These are phyloP conservation scores for Sandelia bainsii DNA, from an alignment of 2,797 vertebrate species.

Conservation along the genomic window DNA sequence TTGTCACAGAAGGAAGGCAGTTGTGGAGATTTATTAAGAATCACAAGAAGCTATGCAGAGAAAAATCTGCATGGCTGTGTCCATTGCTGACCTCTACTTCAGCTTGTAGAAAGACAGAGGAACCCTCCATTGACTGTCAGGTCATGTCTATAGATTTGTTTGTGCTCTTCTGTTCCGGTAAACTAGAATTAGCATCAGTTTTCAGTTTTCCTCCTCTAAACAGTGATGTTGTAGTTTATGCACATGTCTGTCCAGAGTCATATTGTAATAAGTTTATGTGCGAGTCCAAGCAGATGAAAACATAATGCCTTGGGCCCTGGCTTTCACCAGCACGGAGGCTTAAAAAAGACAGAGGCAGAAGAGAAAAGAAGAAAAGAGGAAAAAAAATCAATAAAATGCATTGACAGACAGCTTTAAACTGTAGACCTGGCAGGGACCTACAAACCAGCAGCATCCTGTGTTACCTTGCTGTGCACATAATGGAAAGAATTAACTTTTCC, in stretches of 20 bases:
- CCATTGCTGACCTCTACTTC: slow-evolving; percentile 18
- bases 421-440: slow-evolving; percentile 16
- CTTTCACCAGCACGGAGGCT: no score
- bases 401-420: slow-evolving; percentile 21
- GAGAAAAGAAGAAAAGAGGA: background rate
- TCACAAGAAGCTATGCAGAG: slow-evolving; percentile 22
- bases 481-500: slow-evolving; percentile 50
- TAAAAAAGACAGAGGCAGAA: background rate
- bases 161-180: background rate
- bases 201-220: no score
- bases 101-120: slow-evolving; percentile 16
- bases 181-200: background rate
- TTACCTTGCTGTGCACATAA: slow-evolving; percentile 20
- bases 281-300: background rate
- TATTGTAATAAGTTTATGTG: no score
- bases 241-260: no score
- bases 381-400: slow-evolving; percentile 10
- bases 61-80: slow-evolving; percentile 34
- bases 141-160: slow-evolving; percentile 8
- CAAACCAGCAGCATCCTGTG: slow-evolving; percentile 15
- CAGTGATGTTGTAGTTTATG: no score
- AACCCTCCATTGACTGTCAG: slow-evolving; percentile 15
- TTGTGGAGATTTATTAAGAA: slow-evolving; percentile 18
- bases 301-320: no score
- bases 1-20: slow-evolving; percentile 3